Conservation (phyloP, 2,113 vertebrate species). For the Xyliphius kryptos region DNA sequence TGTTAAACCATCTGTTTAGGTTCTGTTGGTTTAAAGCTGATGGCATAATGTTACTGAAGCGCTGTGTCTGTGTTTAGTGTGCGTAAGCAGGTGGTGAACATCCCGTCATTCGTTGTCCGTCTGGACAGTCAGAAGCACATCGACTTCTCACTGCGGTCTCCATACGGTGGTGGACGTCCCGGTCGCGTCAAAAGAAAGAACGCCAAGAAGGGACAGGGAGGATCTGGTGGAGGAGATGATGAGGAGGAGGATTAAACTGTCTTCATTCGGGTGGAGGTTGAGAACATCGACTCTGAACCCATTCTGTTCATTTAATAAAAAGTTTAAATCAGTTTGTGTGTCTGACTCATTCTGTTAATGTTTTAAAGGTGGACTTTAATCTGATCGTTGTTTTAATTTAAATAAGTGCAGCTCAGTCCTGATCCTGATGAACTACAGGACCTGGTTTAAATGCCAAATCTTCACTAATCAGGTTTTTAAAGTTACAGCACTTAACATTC, state of each 20-base stretch:
- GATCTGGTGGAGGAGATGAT: constrained; percentile 76
- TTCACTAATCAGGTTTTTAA: too few species aligned
- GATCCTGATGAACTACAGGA: too few species aligned
- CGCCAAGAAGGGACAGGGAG: constrained; percentile 86
- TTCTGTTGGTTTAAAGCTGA: too few species aligned
- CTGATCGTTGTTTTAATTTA: too few species aligned
- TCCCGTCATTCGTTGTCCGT: constrained; percentile 87
- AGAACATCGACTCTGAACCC: constrained; percentile 17
- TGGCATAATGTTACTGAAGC: neutral
- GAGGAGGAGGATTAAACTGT: constrained; percentile 82
- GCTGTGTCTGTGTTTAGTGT: constrained; percentile 60
- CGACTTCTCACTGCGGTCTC: constrained; percentile 86
- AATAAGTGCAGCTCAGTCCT: too few species aligned
- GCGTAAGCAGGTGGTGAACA: constrained; percentile 91
- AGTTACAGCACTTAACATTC: too few species aligned
- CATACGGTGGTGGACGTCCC: constrained; percentile 82
- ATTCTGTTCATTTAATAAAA: constrained; percentile 58
- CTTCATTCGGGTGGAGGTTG: constrained; percentile 2
- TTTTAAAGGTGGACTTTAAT: too few species aligned
- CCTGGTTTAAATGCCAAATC: too few species aligned
- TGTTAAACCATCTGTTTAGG: neutral
- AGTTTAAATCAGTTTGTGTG: neutral
- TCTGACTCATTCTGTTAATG: neutral
- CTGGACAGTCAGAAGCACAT: constrained; percentile 95
- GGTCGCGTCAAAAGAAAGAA: constrained; percentile 92